Conservation (phyloP, 2,888 invertebrate species). For the Capitulum mitella region DNA sequence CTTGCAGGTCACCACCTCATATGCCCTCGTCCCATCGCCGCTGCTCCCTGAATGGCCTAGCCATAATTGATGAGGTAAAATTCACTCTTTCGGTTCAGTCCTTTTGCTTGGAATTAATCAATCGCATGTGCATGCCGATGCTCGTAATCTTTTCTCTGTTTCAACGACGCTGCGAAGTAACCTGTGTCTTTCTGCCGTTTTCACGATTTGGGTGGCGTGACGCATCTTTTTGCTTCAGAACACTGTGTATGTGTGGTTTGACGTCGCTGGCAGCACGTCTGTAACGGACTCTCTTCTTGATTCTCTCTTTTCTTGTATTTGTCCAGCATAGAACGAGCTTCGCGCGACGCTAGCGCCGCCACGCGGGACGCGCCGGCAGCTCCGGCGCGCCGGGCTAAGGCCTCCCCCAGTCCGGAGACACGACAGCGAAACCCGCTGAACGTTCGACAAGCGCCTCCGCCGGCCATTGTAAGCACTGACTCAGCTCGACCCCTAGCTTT, state of each 20-base stretch:
- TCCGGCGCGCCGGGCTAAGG: not conserved
- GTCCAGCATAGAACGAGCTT: not conserved
- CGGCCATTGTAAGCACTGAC: not conserved
- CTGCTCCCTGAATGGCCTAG: not conserved
- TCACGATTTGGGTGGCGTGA: not conserved
- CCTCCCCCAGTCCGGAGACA: slow-evolving; percentile 10
- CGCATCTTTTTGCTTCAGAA: not conserved
- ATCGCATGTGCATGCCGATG: not conserved
- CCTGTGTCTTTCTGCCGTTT: not conserved
- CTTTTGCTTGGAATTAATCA: not conserved
- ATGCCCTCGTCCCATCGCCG: not conserved
- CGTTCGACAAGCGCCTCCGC: not conserved
- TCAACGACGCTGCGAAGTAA: too few relatives aligned
- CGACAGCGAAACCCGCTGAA: not conserved
- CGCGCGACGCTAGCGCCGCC: not conserved
- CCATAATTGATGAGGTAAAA: not conserved
- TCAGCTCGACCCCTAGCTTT: too few relatives aligned
- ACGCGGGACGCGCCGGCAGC: not conserved
- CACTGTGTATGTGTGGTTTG: not conserved
- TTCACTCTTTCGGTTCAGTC: not conserved
- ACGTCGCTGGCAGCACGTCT: too few relatives aligned
- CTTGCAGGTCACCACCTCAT: not conserved
- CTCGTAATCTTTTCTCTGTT: too few relatives aligned
- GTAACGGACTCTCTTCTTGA: too few relatives aligned
- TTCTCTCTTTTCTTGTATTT: not conserved